Conservation (phyloP, 2,113 vertebrate species). For the Pterocles orientalis region DNA sequence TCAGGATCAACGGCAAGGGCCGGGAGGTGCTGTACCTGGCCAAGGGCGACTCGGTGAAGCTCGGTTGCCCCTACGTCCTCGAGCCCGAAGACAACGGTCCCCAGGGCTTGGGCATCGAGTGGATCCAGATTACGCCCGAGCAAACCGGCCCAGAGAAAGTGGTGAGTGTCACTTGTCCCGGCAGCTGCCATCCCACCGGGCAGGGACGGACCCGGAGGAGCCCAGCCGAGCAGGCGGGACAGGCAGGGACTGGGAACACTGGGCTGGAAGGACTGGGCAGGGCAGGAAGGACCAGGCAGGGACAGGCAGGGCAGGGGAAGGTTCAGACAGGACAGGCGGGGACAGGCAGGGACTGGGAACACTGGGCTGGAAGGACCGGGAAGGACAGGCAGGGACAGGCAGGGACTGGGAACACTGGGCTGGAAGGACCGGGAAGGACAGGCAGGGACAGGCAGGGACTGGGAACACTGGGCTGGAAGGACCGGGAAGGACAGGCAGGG, state of each 20-base stretch:
- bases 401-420: neutral
- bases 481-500: too few species aligned
- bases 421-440: neutral
- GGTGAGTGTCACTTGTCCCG: slow-evolving; percentile 11
- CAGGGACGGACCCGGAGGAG: neutral
- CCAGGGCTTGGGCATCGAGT: slow-evolving; percentile 83
- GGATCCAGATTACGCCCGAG: slow-evolving; percentile 85
- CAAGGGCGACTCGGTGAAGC: slow-evolving; percentile 72
- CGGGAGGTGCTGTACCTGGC: slow-evolving; percentile 81
- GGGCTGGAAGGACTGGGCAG: neutral
- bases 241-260: too few species aligned
- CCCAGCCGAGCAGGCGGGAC: neutral
- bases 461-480: too few species aligned
- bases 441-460: neutral
- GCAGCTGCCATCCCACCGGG: neutral
- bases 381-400: neutral
- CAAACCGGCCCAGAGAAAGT: slow-evolving; percentile 80
- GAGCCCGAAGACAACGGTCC: slow-evolving; percentile 79
- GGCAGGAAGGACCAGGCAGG: too few species aligned
- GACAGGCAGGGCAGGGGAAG: neutral
- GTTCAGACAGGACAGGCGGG: too few species aligned
- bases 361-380: neutral
- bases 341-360: neutral
- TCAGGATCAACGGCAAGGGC: slow-evolving; percentile 70
- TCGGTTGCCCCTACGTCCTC: slow-evolving; percentile 84